A percentile compares a stretch with the other conserved stretches of the same genome.
phyloP scores from a whole-genome alignment of 2,797 vertebrate genomes.

The Tokudaia muenninki region DNA sequence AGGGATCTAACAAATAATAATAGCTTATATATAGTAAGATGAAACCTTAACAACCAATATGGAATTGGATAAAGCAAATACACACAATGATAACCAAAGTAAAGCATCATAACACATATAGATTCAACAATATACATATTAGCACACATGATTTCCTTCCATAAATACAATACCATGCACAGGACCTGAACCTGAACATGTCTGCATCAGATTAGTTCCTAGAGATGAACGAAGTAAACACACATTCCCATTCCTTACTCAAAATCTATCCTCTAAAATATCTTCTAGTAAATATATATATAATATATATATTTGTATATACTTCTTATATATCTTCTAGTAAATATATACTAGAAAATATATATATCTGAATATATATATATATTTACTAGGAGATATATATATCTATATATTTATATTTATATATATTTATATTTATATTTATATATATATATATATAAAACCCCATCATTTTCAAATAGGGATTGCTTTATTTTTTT shows the following conservation, averaged over 20 bases:
- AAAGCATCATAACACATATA: neutral
- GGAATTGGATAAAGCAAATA: neutral
- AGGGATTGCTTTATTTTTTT: neutral
- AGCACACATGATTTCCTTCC: no score
- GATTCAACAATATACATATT: neutral
- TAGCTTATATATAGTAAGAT: neutral
- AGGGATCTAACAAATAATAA: neutral
- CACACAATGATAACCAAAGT: neutral
- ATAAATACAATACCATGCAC: neutral
- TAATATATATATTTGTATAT: neutral
- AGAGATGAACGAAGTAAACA: neutral
- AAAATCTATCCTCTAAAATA: neutral
- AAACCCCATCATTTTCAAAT: neutral
- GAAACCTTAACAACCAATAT: neutral
- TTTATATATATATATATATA: neutral
- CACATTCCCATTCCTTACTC: neutral
- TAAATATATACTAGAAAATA: no score
- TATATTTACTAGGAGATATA: no score
- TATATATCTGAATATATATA: no score
- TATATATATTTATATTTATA: neutral
- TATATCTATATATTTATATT: no score
- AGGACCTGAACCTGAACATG: neutral
- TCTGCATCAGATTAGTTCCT: neutral
- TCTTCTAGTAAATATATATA: neutral
- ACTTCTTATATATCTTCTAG: neutral